A percentile compares a stretch with the other conserved stretches of the same genome.
Evolutionary conservation across 2,888 invertebrate species (phyloP).

Genomic region (Drosophila pegasa): DNA sequence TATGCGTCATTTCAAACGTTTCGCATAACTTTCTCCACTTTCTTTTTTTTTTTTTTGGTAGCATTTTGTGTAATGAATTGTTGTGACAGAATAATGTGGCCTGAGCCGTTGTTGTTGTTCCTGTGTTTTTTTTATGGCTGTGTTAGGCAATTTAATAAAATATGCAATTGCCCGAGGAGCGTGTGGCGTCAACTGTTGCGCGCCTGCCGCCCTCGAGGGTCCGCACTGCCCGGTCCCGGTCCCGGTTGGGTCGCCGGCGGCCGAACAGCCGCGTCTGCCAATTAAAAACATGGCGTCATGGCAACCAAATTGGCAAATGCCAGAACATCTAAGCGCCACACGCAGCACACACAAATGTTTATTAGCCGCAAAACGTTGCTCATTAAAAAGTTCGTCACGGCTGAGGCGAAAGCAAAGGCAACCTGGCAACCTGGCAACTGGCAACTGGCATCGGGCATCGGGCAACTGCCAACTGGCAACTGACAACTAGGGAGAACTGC

Average conservation of each 20-base stretch:
- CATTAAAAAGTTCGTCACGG: conserved; percentile 78
- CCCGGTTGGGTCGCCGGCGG: conserved; percentile 20
- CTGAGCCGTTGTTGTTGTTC: conserved; percentile 37
- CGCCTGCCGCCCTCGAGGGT: conserved; percentile 33
- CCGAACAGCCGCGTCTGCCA: conserved; percentile 60
- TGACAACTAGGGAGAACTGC: conserved; percentile 15
- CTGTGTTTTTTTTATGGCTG: conserved; percentile 13
- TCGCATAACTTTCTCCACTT: conserved; percentile 53
- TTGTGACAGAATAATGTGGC: conserved; percentile 70
- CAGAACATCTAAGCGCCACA: conserved; percentile 22
- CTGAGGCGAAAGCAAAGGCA: conserved; percentile 33
- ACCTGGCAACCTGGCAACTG: conserved; percentile 26
- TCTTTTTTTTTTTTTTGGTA: conserved; percentile 44
- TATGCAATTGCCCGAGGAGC: conserved; percentile 64
- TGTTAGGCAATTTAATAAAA: conserved; percentile 55
- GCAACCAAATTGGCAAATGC: conserved; percentile 55
- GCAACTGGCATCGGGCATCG: conserved; percentile 14
- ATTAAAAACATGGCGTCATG: conserved; percentile 80
- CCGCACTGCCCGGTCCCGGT: conserved; percentile 19
- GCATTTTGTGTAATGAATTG: conserved; percentile 74
- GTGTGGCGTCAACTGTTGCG: conserved; percentile 58
- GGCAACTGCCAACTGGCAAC: conserved; percentile 12
- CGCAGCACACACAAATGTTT: conserved; percentile 68
- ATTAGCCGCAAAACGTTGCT: conserved; percentile 80
- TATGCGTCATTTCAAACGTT: conserved; percentile 70